Conservation (phyloP, 2,797 vertebrate species). For the Malacoctenus gilli region DNA sequence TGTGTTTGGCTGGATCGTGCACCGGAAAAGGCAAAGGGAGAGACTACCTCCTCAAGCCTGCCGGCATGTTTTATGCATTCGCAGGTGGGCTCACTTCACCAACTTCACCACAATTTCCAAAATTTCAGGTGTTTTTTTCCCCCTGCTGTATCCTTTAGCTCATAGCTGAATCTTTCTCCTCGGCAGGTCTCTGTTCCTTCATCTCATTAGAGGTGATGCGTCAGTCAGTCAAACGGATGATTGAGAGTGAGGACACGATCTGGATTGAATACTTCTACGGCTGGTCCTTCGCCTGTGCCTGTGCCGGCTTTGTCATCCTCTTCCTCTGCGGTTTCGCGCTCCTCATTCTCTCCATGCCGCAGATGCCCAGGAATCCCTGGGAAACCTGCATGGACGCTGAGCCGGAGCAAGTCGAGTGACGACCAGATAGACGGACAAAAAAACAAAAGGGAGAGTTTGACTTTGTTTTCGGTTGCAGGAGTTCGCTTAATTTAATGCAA, state of each 20-base stretch:
- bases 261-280: conserved; percentile 92
- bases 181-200: conserved; percentile 90
- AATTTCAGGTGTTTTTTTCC: neutral
- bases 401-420: conserved; percentile 82
- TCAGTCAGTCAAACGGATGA: conserved; percentile 96
- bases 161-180: neutral
- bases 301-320: conserved; percentile 87
- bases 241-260: conserved; percentile 91
- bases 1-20: conserved; percentile 86
- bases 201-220: conserved; percentile 96
- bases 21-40: conserved; percentile 83
- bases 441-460: conserved; percentile 12
- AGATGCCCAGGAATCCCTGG: conserved; percentile 96
- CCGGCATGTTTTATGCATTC: conserved; percentile 94
- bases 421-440: neutral
- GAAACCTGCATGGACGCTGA: conserved; percentile 98
- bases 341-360: conserved; percentile 92
- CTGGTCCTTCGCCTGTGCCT: conserved; percentile 96
- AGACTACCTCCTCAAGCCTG: conserved; percentile 93
- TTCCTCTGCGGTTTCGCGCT: conserved; percentile 89
- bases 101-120: neutral
- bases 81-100: conserved; percentile 80
- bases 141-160: too few relatives aligned
- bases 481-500: conserved; percentile 30
- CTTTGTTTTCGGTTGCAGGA: conserved; percentile 21